phyloP scores from a whole-genome alignment of 1,140 invertebrate genomes.

The Neodiprion pinetum region DNA sequence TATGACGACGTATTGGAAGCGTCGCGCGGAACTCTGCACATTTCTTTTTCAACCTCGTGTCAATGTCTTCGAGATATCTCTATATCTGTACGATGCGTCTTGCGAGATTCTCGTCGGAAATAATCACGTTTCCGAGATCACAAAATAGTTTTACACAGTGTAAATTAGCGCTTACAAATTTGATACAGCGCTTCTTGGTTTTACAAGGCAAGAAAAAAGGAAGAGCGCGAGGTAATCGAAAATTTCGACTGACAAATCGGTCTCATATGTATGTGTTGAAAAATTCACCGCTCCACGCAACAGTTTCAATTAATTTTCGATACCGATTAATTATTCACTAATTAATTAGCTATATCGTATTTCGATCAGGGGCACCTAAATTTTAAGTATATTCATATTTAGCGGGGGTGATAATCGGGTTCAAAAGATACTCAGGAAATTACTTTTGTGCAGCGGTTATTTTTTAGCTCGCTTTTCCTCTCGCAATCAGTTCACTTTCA shows the following conservation, averaged over 20 bases:
- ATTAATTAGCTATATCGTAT: not conserved
- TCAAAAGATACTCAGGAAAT: constrained; percentile 26
- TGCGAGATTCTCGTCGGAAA: constrained; percentile 11
- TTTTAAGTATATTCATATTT: constrained; percentile 19
- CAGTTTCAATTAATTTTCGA: not conserved
- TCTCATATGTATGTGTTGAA: not conserved
- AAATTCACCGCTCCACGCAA: not conserved
- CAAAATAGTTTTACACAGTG: no score
- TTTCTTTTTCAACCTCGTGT: constrained; percentile 19
- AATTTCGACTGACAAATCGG: not conserved
- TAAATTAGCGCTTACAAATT: no score
- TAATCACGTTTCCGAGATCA: constrained; percentile 11
- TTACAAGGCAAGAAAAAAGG: not conserved
- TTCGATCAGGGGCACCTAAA: constrained; percentile 9
- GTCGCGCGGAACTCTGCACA: constrained; percentile 16
- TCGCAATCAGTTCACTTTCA: constrained; percentile 7
- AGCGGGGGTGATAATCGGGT: constrained; percentile 9
- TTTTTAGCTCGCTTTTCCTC: constrained; percentile 8
- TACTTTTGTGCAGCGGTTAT: constrained; percentile 23
- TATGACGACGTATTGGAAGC: not conserved
- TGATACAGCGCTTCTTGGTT: not conserved
- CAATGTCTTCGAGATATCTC: constrained; percentile 7
- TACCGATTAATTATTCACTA: not conserved
- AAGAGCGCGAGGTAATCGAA: not conserved
- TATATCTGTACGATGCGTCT: constrained; percentile 9